These are phyloP conservation scores for Pterocles burchelli DNA, from an alignment of 2,113 vertebrate genomes.

Conservation along the genomic window DNA sequence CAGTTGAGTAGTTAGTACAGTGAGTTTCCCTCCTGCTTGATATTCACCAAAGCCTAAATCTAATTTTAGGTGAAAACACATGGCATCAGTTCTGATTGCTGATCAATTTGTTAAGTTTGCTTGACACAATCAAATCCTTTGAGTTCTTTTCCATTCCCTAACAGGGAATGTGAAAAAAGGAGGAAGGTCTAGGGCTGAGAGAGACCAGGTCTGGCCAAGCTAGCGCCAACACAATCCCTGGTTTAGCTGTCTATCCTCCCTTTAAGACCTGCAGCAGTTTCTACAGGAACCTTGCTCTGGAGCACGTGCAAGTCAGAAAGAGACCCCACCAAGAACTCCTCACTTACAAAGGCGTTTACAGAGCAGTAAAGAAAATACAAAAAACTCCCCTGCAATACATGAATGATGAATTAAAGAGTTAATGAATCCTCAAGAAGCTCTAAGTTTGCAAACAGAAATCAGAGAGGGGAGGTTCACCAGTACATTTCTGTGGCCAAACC, in stretches of 20 bases:
- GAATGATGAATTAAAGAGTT: constrained; percentile 10
- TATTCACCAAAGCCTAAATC: background rate
- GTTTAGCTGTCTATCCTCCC: background rate
- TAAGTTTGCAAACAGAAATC: background rate
- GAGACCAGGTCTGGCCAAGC: background rate
- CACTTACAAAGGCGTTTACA: background rate
- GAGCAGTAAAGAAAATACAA: background rate
- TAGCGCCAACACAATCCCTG: background rate
- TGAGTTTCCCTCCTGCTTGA: background rate
- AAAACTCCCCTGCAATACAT: background rate
- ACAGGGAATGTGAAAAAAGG: background rate
- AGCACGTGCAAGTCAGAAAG: background rate
- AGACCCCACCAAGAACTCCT: background rate
- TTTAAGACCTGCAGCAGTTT: background rate
- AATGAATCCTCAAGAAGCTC: constrained; percentile 10
- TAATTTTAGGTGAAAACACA: background rate
- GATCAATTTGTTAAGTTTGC: background rate
- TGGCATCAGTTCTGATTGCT: background rate
- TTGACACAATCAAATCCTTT: background rate
- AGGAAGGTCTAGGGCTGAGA: background rate
- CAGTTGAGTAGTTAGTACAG: background rate
- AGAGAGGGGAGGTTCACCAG: background rate
- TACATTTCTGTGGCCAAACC: constrained; percentile 29
- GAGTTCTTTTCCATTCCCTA: background rate
- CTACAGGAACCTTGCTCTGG: background rate